Evolutionary conservation across 2,888 invertebrate genomes (phyloP), one percentile per base, ranked within the genome.

Genomic region (Agriopis marginaria): DNA sequence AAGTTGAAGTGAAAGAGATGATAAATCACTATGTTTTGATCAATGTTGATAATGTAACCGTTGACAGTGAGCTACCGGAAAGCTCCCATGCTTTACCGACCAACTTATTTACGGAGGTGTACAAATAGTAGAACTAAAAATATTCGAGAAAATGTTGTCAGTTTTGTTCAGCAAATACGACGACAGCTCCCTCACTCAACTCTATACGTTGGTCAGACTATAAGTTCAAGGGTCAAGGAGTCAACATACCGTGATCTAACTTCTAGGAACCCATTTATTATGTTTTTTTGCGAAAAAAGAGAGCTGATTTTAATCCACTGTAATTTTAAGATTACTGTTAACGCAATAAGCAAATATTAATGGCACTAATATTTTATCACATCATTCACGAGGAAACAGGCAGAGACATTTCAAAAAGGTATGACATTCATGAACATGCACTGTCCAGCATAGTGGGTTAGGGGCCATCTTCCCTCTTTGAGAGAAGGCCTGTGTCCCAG

Each of bases 1-100:
- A 78, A 79, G 65, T 71, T 63, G 74, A 62, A 70, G 75, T 75
- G 74, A 82, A 83, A 85, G 82, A 80, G 72, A 70, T 68, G 67
- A 85, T 88, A 85, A 86, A 87, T 89, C 83, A 83, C 80, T 74
- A 77, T 82, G 81, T 81, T 82, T 79, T 83, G 83, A 85, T 83
- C 69, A 73, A 71, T 67, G 73, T 67, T 69, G 79, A 77, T 83
- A 84, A 82, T 82, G 78, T 81, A 74, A 71, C 73, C 74, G 79
- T 76, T 83, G 87, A 87, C 85, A 84, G 47, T 75, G 62, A 65
- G 88, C 89, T 89, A 88, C 88, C 70, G 86, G 76, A 64, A 70
- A 75, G 45, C 6, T 55, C 23, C 23, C 58, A 58, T 47, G 47
- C 45, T 10, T 58, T 32, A 58, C 17, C 3, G 3, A 58, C 32